These are phyloP conservation scores for Pyrocoelia pectoralis DNA, from an alignment of 2,888 invertebrate genomes.

Conservation along the genomic window DNA sequence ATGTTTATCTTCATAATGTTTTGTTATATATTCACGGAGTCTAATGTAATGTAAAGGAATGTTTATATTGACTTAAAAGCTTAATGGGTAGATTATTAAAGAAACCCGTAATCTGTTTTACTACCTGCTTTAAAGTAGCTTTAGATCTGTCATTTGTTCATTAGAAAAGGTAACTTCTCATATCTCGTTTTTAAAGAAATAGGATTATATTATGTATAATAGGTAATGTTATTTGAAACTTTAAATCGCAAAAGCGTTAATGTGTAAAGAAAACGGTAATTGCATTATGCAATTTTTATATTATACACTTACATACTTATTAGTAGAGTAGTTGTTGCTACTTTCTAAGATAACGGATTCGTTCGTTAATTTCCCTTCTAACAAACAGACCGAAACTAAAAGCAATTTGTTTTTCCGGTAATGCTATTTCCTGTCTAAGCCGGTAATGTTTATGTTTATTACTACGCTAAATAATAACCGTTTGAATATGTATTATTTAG, in stretches of 20 bases:
- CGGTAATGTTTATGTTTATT: background rate
- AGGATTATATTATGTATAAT: background rate
- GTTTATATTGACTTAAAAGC: background rate
- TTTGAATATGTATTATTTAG: background rate
- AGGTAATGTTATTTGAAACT: background rate
- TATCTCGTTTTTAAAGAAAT: background rate
- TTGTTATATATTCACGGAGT: background rate
- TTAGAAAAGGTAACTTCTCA: background rate
- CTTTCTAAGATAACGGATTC: constrained; percentile 7
- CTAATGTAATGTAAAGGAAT: background rate
- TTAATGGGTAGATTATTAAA: too few relatives aligned
- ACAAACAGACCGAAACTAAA: constrained; percentile 12
- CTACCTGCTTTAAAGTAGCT: background rate
- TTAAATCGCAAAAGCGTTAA: too few relatives aligned
- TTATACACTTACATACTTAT: too few relatives aligned
- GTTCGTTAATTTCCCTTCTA: background rate
- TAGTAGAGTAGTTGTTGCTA: background rate
- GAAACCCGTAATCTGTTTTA: background rate
- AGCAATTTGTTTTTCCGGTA: constrained; percentile 12
- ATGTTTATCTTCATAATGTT: too few relatives aligned
- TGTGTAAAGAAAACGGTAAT: background rate
- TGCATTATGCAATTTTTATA: background rate
- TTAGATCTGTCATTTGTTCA: background rate
- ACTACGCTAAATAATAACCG: constrained; percentile 1
- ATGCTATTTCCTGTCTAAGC: constrained; percentile 6